Percentiles rank a stretch among this genome's conserved stretches.
Evolutionary conservation across 1,140 invertebrate genomes (phyloP).

Genomic region (Odontomachus brunneus): DNA sequence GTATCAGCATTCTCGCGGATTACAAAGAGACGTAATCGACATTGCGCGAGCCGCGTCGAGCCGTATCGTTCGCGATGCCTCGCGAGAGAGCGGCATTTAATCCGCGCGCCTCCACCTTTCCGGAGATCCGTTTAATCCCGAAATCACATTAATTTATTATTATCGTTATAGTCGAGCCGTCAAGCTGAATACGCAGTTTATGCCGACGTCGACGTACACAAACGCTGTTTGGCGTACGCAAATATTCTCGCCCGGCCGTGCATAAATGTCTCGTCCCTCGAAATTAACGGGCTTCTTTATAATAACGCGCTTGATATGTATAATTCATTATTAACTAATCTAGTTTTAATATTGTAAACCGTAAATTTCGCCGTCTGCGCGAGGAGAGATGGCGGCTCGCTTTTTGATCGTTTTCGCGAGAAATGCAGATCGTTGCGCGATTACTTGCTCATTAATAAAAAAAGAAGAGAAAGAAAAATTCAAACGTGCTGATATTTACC

Average conservation of each 20-base stretch:
- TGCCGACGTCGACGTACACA: slow-evolving; percentile 10
- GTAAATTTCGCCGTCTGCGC: too few relatives aligned
- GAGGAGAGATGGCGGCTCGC: too few relatives aligned
- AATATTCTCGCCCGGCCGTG: slow-evolving; percentile 11
- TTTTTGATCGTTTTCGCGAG: too few relatives aligned
- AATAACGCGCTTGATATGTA: background rate
- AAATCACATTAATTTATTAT: slow-evolving; percentile 16
- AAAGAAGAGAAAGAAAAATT: too few relatives aligned
- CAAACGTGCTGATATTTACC: too few relatives aligned
- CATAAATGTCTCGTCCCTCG: slow-evolving; percentile 10
- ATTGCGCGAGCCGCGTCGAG: background rate
- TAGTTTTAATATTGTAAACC: background rate
- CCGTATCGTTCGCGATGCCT: slow-evolving; percentile 9
- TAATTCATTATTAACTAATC: slow-evolving; percentile 19
- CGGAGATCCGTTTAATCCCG: slow-evolving; percentile 29
- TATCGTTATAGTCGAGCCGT: slow-evolving; percentile 4
- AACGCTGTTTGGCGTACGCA: background rate
- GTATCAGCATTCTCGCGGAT: slow-evolving; percentile 43
- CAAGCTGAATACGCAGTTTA: slow-evolving; percentile 11
- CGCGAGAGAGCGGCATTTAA: slow-evolving; percentile 10
- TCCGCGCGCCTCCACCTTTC: slow-evolving; percentile 21
- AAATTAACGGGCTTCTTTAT: slow-evolving; percentile 24
- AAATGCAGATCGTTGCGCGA: too few relatives aligned
- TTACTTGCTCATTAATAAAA: too few relatives aligned
- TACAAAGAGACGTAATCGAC: slow-evolving; percentile 28